These are phyloP conservation scores for Dolichoris vasculosae DNA, from an alignment of 1,140 invertebrate genomes.

Conservation along the genomic window DNA sequence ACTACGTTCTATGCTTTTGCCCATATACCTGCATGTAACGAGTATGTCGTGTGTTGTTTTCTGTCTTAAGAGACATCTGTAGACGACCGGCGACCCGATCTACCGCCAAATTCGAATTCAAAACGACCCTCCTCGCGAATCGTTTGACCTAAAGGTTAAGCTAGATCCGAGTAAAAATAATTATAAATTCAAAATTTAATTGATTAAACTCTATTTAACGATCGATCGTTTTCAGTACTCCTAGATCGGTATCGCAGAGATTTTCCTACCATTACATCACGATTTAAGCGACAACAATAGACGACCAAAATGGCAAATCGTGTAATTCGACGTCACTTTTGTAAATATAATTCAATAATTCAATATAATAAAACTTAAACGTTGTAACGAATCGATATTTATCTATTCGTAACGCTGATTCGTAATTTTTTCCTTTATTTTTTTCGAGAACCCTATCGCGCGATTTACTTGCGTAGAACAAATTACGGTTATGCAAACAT, in stretches of 20 bases:
- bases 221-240: no score
- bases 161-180: no score
- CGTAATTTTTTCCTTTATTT: no score
- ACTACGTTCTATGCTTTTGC: background rate
- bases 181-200: no score
- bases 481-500: background rate
- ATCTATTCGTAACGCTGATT: no score
- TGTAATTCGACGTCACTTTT: background rate
- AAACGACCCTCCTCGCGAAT: no score
- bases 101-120: constrained; percentile 31
- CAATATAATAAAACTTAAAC: no score
- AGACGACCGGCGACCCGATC: constrained; percentile 25
- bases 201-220: no score
- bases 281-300: background rate
- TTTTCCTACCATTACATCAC: background rate
- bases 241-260: background rate
- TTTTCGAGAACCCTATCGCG: background rate
- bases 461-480: background rate
- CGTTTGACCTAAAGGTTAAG: no score
- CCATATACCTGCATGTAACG: background rate
- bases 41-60: constrained; percentile 24
- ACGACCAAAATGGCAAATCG: background rate
- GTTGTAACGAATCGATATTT: no score
- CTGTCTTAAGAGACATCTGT: constrained; percentile 26
- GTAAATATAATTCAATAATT: background rate